These are phyloP conservation scores for Lanius collurio DNA, from an alignment of 2,113 vertebrate species.

Conservation along the genomic window DNA sequence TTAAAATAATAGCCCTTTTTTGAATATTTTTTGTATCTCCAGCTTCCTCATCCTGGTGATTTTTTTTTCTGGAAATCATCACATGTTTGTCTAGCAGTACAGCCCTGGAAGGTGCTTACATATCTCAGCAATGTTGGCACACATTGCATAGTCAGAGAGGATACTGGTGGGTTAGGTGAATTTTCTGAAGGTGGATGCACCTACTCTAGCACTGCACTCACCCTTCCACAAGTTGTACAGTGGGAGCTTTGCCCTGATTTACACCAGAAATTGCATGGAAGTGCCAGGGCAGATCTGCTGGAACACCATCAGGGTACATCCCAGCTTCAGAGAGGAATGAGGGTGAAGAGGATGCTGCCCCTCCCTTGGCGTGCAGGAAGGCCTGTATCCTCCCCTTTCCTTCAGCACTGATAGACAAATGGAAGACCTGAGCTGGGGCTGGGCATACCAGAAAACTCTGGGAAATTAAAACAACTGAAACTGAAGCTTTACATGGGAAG, in stretches of 20 bases:
- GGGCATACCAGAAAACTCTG: neutral
- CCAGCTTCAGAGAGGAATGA: neutral
- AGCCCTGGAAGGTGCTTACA: neutral
- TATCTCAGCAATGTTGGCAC: neutral
- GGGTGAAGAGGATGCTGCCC: neutral
- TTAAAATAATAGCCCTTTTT: neutral
- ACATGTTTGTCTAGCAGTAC: neutral
- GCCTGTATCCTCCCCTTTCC: neutral
- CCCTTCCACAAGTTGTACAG: too few species aligned
- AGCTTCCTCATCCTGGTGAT: neutral
- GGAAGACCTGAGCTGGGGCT: neutral
- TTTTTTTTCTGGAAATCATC: neutral
- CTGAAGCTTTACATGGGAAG: neutral
- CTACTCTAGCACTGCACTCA: neutral
- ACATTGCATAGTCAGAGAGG: neutral
- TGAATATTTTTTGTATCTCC: neutral
- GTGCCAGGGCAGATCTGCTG: neutral
- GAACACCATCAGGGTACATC: neutral
- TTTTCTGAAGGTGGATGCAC: neutral
- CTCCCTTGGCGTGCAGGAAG: accelerated
- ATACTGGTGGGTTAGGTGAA: neutral
- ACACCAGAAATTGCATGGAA: neutral
- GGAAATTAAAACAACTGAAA: neutral
- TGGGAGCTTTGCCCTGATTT: neutral
- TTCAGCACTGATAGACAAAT: neutral